phyloP scores from a whole-genome alignment of 2,797 vertebrate species.

The Schizothorax lantsangensis region DNA sequence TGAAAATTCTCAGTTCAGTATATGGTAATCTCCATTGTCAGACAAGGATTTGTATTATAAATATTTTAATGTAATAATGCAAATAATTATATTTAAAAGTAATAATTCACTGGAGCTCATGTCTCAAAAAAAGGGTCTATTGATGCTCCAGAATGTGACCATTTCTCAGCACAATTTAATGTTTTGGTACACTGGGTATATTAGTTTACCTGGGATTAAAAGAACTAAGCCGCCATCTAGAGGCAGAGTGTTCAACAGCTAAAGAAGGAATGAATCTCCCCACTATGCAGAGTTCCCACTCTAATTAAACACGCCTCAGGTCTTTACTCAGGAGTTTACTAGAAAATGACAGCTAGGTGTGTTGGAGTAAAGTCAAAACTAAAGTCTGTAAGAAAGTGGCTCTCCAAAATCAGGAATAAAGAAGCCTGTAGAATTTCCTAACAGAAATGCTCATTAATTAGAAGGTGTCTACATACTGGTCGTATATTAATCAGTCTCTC shows the following conservation, averaged over 20 bases:
- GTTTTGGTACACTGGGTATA: not conserved
- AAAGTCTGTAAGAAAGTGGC: not conserved
- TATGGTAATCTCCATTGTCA: not conserved
- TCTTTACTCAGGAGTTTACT: not conserved
- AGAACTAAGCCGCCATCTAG: slow-evolving; percentile 84
- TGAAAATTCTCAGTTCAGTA: not conserved
- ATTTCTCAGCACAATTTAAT: not conserved
- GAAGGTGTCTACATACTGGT: not conserved
- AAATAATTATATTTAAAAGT: slow-evolving; percentile 10
- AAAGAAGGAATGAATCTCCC: not conserved
- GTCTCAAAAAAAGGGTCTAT: not conserved
- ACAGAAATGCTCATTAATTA: not conserved
- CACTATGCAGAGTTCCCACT: not conserved
- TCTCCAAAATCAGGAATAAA: not conserved
- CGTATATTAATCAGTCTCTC: not conserved
- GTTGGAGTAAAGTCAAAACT: not conserved
- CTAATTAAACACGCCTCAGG: not conserved
- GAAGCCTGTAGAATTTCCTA: not conserved
- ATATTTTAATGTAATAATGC: not conserved
- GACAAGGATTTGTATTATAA: not conserved
- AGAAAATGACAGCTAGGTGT: not conserved
- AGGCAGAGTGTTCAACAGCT: slow-evolving; percentile 64
- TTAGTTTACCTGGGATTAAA: slow-evolving; percentile 59
- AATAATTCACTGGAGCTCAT: not conserved
- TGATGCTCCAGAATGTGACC: not conserved